Percentiles rank a stretch among this genome's conserved stretches.
Conservation (phyloP, 2,888 invertebrate genomes). For the Harmothoe impar region DNA sequence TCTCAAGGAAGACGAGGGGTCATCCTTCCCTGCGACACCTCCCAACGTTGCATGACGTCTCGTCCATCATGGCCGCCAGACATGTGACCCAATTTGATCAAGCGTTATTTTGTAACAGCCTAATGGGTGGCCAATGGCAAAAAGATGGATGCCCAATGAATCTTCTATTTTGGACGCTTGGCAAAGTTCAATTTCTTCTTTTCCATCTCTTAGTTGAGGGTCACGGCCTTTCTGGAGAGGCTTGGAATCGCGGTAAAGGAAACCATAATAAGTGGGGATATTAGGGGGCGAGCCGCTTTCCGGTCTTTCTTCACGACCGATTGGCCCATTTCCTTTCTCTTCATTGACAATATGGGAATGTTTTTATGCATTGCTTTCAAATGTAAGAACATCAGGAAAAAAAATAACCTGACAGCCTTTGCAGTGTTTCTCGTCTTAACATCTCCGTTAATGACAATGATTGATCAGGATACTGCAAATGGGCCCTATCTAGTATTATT, state of each 20-base stretch:
- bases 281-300: too few relatives aligned
- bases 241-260: too few relatives aligned
- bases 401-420: too few relatives aligned
- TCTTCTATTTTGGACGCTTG: neutral
- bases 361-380: too few relatives aligned
- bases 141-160: constrained; percentile 28
- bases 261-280: too few relatives aligned
- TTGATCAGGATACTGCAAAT: neutral
- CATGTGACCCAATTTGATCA: constrained; percentile 37
- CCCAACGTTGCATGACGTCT: constrained; percentile 17
- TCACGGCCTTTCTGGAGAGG: neutral
- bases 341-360: too few relatives aligned
- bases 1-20: neutral
- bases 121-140: neutral
- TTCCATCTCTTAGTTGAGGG: neutral
- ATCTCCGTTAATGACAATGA: neutral
- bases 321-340: too few relatives aligned
- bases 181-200: constrained; percentile 4
- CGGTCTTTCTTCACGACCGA: too few relatives aligned
- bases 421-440: too few relatives aligned
- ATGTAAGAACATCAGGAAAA: too few relatives aligned
- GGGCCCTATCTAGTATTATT: neutral
- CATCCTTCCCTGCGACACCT: constrained; percentile 34
- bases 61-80: constrained; percentile 47
- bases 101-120: neutral